These are phyloP conservation scores for Caenorhabditis remanei DNA, from an alignment of 1,140 invertebrate genomes.

Conservation along the genomic window DNA sequence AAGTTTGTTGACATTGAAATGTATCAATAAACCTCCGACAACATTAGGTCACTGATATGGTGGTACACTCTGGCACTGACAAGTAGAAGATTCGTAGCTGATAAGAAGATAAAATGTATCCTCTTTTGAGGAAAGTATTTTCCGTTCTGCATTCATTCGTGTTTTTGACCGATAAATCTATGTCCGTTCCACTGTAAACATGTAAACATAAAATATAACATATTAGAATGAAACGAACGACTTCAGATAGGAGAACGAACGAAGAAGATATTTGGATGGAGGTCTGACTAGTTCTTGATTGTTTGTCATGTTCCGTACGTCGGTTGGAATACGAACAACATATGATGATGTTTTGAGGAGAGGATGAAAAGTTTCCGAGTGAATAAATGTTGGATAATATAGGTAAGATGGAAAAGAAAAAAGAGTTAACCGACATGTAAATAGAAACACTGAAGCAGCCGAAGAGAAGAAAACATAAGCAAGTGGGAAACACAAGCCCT, in stretches of 20 bases:
- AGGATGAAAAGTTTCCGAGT: neutral
- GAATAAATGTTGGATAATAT: neutral
- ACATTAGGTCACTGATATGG: no score
- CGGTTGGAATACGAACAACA: neutral
- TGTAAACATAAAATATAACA: conserved; percentile 33
- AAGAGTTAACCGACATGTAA: neutral
- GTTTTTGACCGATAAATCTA: neutral
- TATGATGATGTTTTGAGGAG: neutral
- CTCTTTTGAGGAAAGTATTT: neutral
- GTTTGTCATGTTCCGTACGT: conserved; percentile 36
- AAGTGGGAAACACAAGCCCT: conserved; percentile 27
- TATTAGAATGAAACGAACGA: conserved; percentile 20
- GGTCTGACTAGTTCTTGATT: conserved; percentile 49
- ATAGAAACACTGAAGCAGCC: neutral
- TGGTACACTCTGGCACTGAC: conserved; percentile 1
- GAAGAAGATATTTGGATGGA: conserved; percentile 23
- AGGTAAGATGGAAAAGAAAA: neutral
- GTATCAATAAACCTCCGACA: neutral
- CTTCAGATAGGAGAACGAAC: neutral
- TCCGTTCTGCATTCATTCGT: neutral
- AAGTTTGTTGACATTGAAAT: neutral
- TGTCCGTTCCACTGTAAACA: conserved; percentile 23
- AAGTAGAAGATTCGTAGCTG: neutral
- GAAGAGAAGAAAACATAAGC: neutral
- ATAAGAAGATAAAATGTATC: conserved; percentile 7